Evolutionary conservation across 2,113 vertebrate genomes (phyloP).

Genomic region (Vidua macroura): DNA sequence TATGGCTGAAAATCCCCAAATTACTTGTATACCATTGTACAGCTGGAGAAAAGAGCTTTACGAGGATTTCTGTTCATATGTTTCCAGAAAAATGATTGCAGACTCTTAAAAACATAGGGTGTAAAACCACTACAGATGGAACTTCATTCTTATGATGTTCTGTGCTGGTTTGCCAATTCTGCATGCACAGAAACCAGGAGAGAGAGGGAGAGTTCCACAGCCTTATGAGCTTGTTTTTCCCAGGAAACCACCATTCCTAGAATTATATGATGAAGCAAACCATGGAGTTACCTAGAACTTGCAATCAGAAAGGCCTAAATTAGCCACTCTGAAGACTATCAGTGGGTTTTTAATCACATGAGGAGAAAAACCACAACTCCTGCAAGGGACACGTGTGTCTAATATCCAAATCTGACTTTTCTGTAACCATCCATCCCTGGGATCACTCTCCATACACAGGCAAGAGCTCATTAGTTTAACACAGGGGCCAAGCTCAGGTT

Average conservation of each 20-base stretch:
- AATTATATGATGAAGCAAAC: not conserved
- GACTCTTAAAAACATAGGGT: not conserved
- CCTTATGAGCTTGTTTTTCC: not conserved
- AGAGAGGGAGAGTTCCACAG: not conserved
- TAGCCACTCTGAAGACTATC: not conserved
- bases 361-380: not conserved
- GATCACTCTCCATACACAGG: not conserved
- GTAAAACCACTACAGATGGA: not conserved
- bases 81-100: not conserved
- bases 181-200: not conserved
- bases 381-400: not conserved
- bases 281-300: not conserved
- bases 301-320: conserved; percentile 8
- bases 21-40: not conserved
- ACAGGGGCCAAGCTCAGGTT: not conserved
- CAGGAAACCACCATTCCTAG: not conserved
- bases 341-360: not conserved
- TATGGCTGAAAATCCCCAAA: not conserved
- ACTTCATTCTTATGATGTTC: not conserved
- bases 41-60: not conserved
- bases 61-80: not conserved
- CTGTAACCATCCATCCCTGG: not conserved
- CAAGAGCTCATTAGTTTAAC: not conserved
- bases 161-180: not conserved
- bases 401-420: not conserved